Evolutionary conservation across 2,888 invertebrate genomes (phyloP), one percentile per base, ranked within the genome.

Genomic region (Philhelius pedissequus): DNA sequence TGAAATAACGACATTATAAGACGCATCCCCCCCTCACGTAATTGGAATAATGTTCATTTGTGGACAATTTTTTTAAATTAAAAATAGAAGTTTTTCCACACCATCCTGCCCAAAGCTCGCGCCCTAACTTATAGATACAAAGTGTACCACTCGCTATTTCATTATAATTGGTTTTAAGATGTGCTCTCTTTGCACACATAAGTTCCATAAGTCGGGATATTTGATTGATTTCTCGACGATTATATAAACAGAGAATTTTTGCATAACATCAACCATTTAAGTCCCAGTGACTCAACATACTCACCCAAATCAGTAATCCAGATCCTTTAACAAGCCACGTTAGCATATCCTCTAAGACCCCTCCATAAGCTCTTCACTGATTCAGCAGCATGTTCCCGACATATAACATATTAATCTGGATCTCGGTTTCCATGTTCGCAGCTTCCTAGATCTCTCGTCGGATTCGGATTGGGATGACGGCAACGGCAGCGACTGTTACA

Each of bases 321-420:
- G 25, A 25, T 60, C 27, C 60, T 40, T 4, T 4, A 60, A 45
- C 68, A 18, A 54, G 22, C 30, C 43, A 70, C 15, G 32, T 20
- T 30, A 54, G 13, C n/a, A n/a, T 30, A 4, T 25, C 25, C 25
- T 50, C 32, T 20, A 6, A 32, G 6, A 18, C 25, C 15, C 35
- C 18, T 25, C 18, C 18, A 13, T 9, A 35, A 18, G 15, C 32
- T 45, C 52, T 22, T 25, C n/a, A n/a, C n/a, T n/a, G n/a, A 35
- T 13, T 35, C 20, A 43, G 18, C 43, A 30, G 11, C 38, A 30
- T 68, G 50, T 60, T 40, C 69, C 13, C 18, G 27, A 70, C 32
- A 70, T 56, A 56, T n/a, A 43, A 62, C 62, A 77, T 58, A 69
- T 70, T 54, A 56, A 48, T 77, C 64, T 54, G 45, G 69, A 64